These are phyloP conservation scores for Lathamus discolor DNA, from an alignment of 2,113 vertebrate species.

Conservation along the genomic window DNA sequence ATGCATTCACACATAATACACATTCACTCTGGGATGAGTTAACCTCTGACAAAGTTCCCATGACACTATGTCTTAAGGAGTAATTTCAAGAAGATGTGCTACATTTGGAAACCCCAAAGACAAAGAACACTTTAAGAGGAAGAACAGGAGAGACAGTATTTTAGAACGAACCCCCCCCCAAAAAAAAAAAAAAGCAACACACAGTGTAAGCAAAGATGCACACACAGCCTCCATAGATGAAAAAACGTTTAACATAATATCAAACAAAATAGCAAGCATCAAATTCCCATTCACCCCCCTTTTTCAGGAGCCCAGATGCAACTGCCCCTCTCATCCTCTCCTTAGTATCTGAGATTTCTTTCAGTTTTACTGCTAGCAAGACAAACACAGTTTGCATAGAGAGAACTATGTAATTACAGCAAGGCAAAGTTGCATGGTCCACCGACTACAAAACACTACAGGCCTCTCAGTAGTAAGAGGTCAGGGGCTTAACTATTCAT, in stretches of 20 bases:
- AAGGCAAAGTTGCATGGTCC: conserved; percentile 22
- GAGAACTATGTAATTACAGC: neutral
- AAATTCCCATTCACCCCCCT: fast-evolving
- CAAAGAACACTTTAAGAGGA: neutral
- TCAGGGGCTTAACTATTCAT: conserved; percentile 39
- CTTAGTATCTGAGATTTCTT: neutral
- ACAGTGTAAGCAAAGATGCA: neutral
- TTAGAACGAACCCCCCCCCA: neutral
- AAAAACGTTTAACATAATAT: neutral
- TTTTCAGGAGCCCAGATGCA: neutral
- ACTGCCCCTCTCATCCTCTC: neutral
- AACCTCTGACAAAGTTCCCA: neutral
- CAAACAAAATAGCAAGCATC: neutral
- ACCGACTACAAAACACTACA: neutral
- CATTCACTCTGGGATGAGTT: neutral
- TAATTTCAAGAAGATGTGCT: neutral
- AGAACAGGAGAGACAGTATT: neutral
- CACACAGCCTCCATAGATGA: neutral
- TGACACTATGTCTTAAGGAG: neutral
- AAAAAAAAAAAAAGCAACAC: neutral
- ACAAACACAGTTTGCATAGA: neutral
- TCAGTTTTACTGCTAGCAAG: neutral
- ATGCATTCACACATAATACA: neutral
- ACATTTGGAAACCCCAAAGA: neutral
- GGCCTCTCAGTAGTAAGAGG: neutral